Evolutionary conservation across 2,888 invertebrate genomes (phyloP), one percentile per base, ranked within the genome.

Genomic region (Apocheima hispidaria): DNA sequence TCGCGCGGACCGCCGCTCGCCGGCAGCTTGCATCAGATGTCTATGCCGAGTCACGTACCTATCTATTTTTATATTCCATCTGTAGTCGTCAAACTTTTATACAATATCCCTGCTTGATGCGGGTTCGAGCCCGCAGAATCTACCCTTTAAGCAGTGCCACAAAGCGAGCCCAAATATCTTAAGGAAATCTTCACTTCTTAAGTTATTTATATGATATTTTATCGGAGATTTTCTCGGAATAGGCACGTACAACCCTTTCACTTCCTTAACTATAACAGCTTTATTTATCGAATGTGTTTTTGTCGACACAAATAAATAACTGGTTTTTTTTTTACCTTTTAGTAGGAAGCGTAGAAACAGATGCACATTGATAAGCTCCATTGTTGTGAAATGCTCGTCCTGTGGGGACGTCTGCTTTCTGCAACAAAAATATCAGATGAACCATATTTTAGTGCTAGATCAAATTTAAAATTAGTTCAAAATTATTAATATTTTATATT

Each of bases 321-420:
- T 20, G 50, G 16, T 36, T 30, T 41, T 33, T 9, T 12, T 12
- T 40, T 67, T 86, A 88, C 87, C 88, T 88, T 80, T 84, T 78
- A 86, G 75, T 85, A 79, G 79, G 73, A 69, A 65, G 76, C 66
- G 69, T 70, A 60, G 70, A 67, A 69, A 66, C 69, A 67, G 76
- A 62, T 66, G 75, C 71, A 71, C 72, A 70, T 68, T 76, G 81
- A 79, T 76, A 78, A 82, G 73, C 76, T 77, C 82, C 88, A 88
- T 88, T 78, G 79, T 82, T 75, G 74, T 64, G 71, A 73, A 70
- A 72, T 67, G 70, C 74, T 74, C 69, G 78, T 81, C 74, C 83
- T 81, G 64, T 78, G 79, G 63, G 77, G 80, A 75, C 81, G 76
- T 79, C 79, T 81, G 71, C 75, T 79, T 69, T 78, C 90, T 64